These are phyloP conservation scores for Ariolimax columbianus DNA, from an alignment of 2,888 invertebrate species.

Conservation along the genomic window DNA sequence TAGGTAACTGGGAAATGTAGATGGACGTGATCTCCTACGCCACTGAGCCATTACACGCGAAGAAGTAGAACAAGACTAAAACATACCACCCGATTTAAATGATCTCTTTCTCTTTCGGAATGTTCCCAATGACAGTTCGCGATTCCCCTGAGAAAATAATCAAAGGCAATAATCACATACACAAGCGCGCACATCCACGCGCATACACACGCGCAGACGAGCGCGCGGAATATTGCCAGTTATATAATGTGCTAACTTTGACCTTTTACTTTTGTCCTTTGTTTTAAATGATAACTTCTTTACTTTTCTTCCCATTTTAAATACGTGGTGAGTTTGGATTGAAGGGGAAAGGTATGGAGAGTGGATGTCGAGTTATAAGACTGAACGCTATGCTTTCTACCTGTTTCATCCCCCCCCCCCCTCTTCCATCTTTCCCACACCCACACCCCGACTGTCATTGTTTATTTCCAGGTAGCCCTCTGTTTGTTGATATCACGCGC, in stretches of 20 bases:
- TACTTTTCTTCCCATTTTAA: background rate
- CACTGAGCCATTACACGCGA: too few relatives aligned
- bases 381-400: background rate
- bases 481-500: background rate
- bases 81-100: too few relatives aligned
- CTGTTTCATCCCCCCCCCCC: background rate
- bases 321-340: background rate
- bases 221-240: background rate
- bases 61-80: too few relatives aligned
- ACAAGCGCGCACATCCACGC: background rate
- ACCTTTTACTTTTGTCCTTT: background rate
- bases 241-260: background rate
- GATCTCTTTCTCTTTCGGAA: too few relatives aligned
- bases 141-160: too few relatives aligned
- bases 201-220: background rate
- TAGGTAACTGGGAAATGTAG: too few relatives aligned
- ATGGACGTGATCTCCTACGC: too few relatives aligned
- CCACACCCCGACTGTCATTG: background rate
- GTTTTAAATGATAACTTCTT: background rate
- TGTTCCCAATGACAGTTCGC: too few relatives aligned
- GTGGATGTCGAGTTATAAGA: background rate
- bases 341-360: background rate
- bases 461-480: background rate
- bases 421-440: background rate
- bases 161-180: too few relatives aligned